A percentile compares a stretch with the other conserved stretches of the same genome.
Evolutionary conservation across 1,140 invertebrate species (phyloP).

Genomic region (Zaprionus nigranus): DNA sequence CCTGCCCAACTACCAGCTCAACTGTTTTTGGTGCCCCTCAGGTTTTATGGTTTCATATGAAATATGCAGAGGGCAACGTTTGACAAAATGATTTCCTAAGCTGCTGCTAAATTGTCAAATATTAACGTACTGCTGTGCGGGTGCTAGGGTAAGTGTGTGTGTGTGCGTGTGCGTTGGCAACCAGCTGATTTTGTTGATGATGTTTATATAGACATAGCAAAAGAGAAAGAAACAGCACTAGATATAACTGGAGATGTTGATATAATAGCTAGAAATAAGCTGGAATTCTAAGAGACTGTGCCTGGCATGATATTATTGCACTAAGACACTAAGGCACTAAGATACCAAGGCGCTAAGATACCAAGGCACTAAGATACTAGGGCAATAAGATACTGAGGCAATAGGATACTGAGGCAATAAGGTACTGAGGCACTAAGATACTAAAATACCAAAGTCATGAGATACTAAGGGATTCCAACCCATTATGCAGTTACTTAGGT

Average conservation of each 20-base stretch:
- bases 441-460: background rate
- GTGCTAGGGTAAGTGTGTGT: background rate
- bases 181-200: constrained; percentile 53
- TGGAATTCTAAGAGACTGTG: too few relatives aligned
- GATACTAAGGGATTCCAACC: background rate
- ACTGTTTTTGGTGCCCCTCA: constrained; percentile 4
- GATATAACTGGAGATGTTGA: background rate
- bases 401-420: too few relatives aligned
- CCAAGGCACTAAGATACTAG: too few relatives aligned
- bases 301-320: too few relatives aligned
- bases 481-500: background rate
- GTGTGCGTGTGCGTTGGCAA: background rate
- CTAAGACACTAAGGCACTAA: too few relatives aligned
- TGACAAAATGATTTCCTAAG: constrained; percentile 68
- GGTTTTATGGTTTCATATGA: constrained; percentile 58
- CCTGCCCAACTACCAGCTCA: constrained; percentile 6
- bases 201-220: background rate
- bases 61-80: constrained; percentile 64
- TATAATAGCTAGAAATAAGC: background rate
- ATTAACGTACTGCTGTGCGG: constrained; percentile 26
- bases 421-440: background rate
- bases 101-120: constrained; percentile 62
- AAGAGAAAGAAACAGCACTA: background rate
- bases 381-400: background rate
- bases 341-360: too few relatives aligned